phyloP scores from a whole-genome alignment of 2,113 vertebrate genomes.

The Corythornis cristatus region DNA sequence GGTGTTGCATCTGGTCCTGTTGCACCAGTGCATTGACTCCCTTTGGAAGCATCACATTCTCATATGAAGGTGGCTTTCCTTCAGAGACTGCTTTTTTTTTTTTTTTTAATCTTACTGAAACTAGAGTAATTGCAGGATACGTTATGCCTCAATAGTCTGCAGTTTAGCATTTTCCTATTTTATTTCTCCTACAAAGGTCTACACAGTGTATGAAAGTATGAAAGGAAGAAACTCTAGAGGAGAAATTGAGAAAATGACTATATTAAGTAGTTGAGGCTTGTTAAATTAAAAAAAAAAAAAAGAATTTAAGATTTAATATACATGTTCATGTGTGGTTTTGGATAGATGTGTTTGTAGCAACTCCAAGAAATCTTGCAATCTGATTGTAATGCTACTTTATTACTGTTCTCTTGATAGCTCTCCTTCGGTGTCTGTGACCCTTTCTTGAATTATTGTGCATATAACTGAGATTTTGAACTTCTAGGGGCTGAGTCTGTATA shows the following conservation, averaged over 20 bases:
- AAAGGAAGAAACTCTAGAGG: neutral
- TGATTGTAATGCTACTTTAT: neutral
- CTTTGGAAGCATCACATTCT: constrained; percentile 25
- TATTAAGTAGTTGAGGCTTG: neutral
- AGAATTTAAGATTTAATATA: neutral
- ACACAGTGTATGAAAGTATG: neutral
- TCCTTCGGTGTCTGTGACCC: neutral
- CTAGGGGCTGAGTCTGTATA: neutral
- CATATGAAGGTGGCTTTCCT: neutral
- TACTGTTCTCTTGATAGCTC: neutral
- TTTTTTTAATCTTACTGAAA: neutral
- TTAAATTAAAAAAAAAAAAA: neutral
- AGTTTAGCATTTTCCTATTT: neutral
- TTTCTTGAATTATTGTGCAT: neutral
- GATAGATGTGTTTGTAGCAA: neutral
- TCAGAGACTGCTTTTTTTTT: neutral
- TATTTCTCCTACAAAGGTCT: neutral
- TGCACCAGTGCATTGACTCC: neutral
- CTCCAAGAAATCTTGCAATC: neutral
- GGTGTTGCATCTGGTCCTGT: neutral
- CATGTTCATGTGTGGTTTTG: neutral
- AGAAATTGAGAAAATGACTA: neutral
- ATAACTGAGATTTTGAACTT: neutral
- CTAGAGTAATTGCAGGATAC: neutral
- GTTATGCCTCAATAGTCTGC: neutral